Evolutionary conservation across 2,113 vertebrate species (phyloP).

Genomic region (Caloenas nicobarica): DNA sequence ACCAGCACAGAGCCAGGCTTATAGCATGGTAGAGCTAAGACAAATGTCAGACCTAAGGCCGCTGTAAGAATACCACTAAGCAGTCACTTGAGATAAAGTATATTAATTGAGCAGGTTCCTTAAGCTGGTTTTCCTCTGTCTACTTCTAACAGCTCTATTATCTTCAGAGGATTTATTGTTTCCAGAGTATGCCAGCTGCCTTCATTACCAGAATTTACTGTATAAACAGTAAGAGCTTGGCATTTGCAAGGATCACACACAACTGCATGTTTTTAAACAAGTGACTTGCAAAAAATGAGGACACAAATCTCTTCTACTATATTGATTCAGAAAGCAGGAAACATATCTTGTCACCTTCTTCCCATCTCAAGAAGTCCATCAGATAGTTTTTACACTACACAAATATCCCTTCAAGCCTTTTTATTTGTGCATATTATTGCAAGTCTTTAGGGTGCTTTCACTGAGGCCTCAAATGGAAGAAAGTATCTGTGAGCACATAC

Average conservation of each 20-base stretch:
- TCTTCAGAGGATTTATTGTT: not conserved
- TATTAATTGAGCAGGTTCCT: not conserved
- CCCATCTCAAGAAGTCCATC: not conserved
- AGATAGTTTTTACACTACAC: not conserved
- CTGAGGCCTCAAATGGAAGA: not conserved
- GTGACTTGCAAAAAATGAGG: not conserved
- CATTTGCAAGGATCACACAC: not conserved
- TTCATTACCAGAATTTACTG: not conserved
- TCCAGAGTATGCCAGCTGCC: not conserved
- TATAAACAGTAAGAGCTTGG: not conserved
- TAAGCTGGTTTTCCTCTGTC: not conserved
- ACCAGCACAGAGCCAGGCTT: not conserved
- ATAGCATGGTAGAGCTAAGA: not conserved
- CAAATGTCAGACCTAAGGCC: not conserved
- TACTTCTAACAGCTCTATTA: not conserved
- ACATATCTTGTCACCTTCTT: not conserved
- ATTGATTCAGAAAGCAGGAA: not conserved
- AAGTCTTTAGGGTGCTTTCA: not conserved
- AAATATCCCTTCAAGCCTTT: not conserved
- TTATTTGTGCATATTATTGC: not conserved
- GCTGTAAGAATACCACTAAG: not conserved
- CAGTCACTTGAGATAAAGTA: not conserved
- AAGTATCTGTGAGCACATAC: not conserved
- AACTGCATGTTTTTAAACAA: not conserved
- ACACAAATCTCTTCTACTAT: not conserved